Conservation (phyloP, 1,140 invertebrate genomes). For the Megalonaias nervosa region DNA sequence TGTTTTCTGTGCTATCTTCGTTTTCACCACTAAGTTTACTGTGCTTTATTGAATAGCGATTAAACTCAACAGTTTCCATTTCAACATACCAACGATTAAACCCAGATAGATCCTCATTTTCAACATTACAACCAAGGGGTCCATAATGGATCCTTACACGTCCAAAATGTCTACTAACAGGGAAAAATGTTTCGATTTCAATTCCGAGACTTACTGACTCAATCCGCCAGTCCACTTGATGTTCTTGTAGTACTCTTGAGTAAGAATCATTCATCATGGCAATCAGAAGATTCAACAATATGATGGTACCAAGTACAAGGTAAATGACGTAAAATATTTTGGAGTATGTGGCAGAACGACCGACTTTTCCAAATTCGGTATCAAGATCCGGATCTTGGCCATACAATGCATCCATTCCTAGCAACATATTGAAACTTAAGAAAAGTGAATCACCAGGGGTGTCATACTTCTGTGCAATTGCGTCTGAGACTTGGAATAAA, state of each 20-base stretch:
- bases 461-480: conserved; percentile 34
- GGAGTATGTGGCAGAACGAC: conserved; percentile 29
- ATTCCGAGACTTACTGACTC: conserved; percentile 60
- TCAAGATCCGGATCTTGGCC: conserved; percentile 36
- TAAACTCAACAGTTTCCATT: too few relatives aligned
- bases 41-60: too few relatives aligned
- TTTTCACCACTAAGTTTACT: too few relatives aligned
- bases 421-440: conserved; percentile 59
- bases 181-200: conserved; percentile 54
- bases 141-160: not conserved
- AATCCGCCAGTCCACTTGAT: conserved; percentile 56
- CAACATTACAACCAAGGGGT: too few relatives aligned
- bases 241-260: conserved; percentile 42
- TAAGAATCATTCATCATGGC: conserved; percentile 70
- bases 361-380: conserved; percentile 39
- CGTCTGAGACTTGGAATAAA: conserved; percentile 50
- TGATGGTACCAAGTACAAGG: conserved; percentile 58
- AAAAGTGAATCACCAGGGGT: conserved; percentile 52
- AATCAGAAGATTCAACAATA: conserved; percentile 65
- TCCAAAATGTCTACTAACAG: conserved; percentile 20
- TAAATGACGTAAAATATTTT: conserved; percentile 61
- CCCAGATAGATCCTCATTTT: too few relatives aligned
- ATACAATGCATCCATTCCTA: conserved; percentile 61
- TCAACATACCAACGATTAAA: too few relatives aligned
- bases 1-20: too few relatives aligned